Percentiles rank a stretch among this genome's conserved stretches.
Conservation (phyloP, 2,797 vertebrate genomes). For the Pangasius krempfi region DNA sequence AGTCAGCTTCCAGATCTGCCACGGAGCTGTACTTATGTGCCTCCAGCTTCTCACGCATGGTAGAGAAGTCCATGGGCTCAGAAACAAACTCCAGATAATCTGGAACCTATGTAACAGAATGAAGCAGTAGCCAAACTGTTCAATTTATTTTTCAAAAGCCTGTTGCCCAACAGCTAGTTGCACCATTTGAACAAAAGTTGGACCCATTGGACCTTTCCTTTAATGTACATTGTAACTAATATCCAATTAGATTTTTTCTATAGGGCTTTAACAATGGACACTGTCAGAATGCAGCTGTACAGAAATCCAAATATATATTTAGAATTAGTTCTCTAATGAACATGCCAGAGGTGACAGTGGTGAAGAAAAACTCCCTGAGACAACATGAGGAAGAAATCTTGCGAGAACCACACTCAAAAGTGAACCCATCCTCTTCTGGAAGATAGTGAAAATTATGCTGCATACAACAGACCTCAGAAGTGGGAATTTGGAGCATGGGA, state of each 20-base stretch:
- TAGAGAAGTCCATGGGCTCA: slow-evolving; percentile 98
- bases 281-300: background rate
- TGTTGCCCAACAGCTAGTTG: background rate
- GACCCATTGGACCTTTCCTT: background rate
- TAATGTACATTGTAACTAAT: background rate
- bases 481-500: background rate
- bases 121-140: background rate
- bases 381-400: background rate
- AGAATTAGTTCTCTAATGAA: background rate
- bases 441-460: background rate
- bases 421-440: background rate
- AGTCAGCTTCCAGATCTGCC: slow-evolving; percentile 92
- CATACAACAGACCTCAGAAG: background rate
- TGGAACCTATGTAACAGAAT: slow-evolving; percentile 83
- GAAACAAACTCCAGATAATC: slow-evolving; percentile 98
- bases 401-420: background rate
- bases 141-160: background rate
- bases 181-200: slow-evolving; percentile 7
- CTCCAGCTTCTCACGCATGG: slow-evolving; percentile 94
- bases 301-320: background rate
- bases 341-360: background rate
- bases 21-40: slow-evolving; percentile 91
- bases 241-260: background rate
- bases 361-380: background rate
- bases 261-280: background rate